Evolutionary conservation across 2,888 invertebrate species (phyloP), one percentile per base, ranked within the genome.

Genomic region (Thymelicus acteon): DNA sequence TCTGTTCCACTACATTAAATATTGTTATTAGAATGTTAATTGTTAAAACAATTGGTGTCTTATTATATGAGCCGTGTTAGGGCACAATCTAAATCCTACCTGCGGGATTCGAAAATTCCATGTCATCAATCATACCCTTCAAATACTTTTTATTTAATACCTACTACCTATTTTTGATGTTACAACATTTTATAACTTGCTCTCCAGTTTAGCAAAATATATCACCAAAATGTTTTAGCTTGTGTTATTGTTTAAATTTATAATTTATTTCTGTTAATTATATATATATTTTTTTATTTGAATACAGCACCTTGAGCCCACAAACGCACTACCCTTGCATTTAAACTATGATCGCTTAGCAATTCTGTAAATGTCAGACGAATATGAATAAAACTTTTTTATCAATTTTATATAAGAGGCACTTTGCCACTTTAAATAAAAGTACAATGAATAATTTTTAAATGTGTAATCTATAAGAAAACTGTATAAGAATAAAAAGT

Each of bases 401-500:
- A 91, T 86, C 82, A 81, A 85, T 89, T 91, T 91, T 92, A 90
- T 87, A 88, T 88, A 85, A 85, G 85, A 84, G 90, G 89, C 90
- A 85, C 85, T 83, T 81, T 81, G 87, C 87, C 86, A 84, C 86
- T 85, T 84, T 84, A 85, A 87, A 84, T 85, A 84, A 87, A 89
- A 92, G 92, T 92, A 92, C 92, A 92, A 92, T 92, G 89, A 90
- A 90, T 90, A 86, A 85, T 90, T 89, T 87, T 88, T 85, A 76
- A 86, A 85, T 82, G 77, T 82, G 82, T 87, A 89, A 87, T 85
- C 75, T 86, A 75, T 92, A 92, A 92, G 90, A 89, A 90, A 90
- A 92, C 89, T 89, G 84, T 88, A 85, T 89, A 89, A 87, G 83
- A 75, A 72, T 73, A 84, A 87, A 85, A 85, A 83, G 88, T 89